These are phyloP conservation scores for Labroides dimidiatus DNA, from an alignment of 2,797 vertebrate species.

Conservation along the genomic window DNA sequence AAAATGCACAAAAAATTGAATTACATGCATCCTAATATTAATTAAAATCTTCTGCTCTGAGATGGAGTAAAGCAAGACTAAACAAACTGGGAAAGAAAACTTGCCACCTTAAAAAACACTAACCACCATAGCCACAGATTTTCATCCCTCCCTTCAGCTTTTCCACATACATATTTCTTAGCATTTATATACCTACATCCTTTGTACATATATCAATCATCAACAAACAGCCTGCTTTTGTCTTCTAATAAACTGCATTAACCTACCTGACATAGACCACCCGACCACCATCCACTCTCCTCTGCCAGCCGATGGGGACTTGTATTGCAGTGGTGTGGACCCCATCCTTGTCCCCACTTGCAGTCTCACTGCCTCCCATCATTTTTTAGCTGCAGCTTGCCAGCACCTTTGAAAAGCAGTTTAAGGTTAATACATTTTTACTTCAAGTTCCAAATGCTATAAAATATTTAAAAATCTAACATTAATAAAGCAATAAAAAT, in stretches of 20 bases:
- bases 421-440: not conserved
- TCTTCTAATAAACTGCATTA: constrained; percentile 11
- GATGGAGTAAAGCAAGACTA: too few relatives aligned
- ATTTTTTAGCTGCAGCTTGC: constrained; percentile 90
- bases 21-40: too few relatives aligned
- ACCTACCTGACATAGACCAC: constrained; percentile 91
- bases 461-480: too few relatives aligned
- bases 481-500: too few relatives aligned
- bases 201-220: constrained; percentile 4
- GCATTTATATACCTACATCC: not conserved
- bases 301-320: constrained; percentile 94
- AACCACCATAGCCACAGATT: too few relatives aligned
- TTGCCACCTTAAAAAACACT: too few relatives aligned
- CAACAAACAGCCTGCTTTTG: not conserved
- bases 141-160: not conserved
- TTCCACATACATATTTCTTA: not conserved
- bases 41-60: too few relatives aligned
- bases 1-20: too few relatives aligned
- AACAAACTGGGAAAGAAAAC: too few relatives aligned
- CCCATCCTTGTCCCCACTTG: constrained; percentile 91
- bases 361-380: constrained; percentile 94
- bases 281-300: constrained; percentile 87
- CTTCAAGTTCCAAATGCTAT: not conserved
- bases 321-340: constrained; percentile 85
- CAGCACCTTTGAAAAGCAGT: constrained; percentile 82